Percentiles rank a stretch among this genome's conserved stretches.
phyloP scores from a whole-genome alignment of 2,113 vertebrate genomes.

The Gadus macrocephalus region DNA sequence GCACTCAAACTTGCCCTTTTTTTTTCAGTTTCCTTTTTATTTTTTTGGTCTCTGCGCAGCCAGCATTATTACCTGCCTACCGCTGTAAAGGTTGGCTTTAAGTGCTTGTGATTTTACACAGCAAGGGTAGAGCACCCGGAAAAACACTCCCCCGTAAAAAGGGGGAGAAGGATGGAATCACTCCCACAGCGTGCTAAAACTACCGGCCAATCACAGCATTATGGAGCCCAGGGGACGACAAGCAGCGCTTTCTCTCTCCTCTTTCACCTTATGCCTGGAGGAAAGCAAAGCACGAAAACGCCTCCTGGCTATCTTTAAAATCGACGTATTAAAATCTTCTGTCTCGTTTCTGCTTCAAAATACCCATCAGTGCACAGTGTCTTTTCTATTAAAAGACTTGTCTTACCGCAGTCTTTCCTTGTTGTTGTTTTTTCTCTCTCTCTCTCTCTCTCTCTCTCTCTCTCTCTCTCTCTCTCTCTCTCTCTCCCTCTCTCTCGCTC shows the following conservation, averaged over 20 bases:
- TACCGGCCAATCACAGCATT: slow-evolving; percentile 54
- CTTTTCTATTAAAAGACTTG: no score
- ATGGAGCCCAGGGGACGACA: slow-evolving; percentile 41
- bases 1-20: slow-evolving; percentile 42
- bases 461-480: no score
- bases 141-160: slow-evolving; percentile 42
- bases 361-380: no score
- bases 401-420: no score
- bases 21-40: slow-evolving; percentile 40
- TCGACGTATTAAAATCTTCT: no score
- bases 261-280: no score
- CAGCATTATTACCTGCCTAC: slow-evolving; percentile 51
- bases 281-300: no score
- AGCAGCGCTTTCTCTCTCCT: background rate
- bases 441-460: no score
- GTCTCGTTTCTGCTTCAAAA: no score
- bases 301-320: no score
- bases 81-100: slow-evolving; percentile 45
- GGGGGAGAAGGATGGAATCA: slow-evolving; percentile 34
- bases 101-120: slow-evolving; percentile 59
- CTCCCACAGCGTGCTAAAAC: slow-evolving; percentile 47
- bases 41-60: slow-evolving; percentile 37
- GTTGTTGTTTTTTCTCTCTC: no score
- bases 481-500: no score
- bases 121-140: slow-evolving; percentile 31